Evolutionary conservation across 2,113 vertebrate species (phyloP), one percentile per base, ranked within the genome.

Genomic region (Scophthalmus maximus): DNA sequence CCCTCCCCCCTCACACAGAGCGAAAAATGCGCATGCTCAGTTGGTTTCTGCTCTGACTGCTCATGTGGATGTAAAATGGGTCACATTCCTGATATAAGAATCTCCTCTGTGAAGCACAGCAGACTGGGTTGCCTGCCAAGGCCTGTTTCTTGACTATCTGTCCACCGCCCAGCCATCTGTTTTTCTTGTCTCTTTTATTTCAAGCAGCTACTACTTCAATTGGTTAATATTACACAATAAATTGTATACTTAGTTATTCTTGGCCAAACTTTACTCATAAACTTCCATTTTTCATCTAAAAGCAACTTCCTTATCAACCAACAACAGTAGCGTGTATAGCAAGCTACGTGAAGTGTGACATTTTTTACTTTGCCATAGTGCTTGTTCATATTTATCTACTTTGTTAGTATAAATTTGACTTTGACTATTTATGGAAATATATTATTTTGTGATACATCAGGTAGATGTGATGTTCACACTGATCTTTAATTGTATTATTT

Each of bases 1-100:
- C 87, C 87, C 86, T 78, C 89, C 87, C 85, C 91, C 38, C 78
- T 47, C 62, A 40, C 68, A 71, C 63, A 71, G 56, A 73, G 26
- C 17, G 4, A 58, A 26, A 66, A 71, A 25, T 10, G 44, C 87
- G 72, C 92, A 93, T 91, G 88, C 88, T 81, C 89, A 70, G 42
- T 84, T 52, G 17, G 1, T 81, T 73, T 49, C 76, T 76, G 46
- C 82, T 85, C 73, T 49, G 62, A 86, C 87, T 71, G 80, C 76
- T 88, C 68, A 70, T 91, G 75, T 84, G 83, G 86, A 80, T 91
- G 88, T 83, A 92, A 93, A 93, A 79, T 92, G 86, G 92, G 92
- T 94, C 91, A 92, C 86, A 90, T 92, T 93, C 88, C 82, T 90
- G 55, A 80, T 77, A n/a, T 72, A 89, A 84, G 87, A 87, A 87